Evolutionary conservation across 2,888 invertebrate genomes (phyloP), one percentile per base, ranked within the genome.

Genomic region (Meiosimyza platycephala): DNA sequence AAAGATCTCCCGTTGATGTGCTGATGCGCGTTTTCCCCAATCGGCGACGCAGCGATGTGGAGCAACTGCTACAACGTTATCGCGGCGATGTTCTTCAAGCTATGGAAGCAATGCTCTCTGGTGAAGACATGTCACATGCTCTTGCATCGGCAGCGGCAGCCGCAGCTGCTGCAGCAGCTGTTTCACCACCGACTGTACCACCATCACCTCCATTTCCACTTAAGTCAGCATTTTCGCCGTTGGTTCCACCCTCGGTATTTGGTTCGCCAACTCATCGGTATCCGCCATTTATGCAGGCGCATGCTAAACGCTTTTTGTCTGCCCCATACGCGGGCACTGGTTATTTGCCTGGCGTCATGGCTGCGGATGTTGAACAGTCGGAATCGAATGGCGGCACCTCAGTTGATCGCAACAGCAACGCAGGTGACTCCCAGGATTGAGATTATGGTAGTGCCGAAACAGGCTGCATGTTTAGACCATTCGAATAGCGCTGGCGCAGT

Each of bases 71-170:
- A 22, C 93, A 94, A 78, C 90, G 94, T 75, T 95, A 94, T 85
- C 92, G 94, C 85, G 96, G 96, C 0, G 97, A 98, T 84, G 94
- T 96, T 0, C 92, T 97, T 0, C 94, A 95, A 79, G 96, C 97
- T 0, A 97, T 98, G 92, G 97, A 98, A 84, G 92, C 94, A 83
- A 92, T 98, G 90, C 90, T 95, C 15, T 92, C 93, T 76, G 92
- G 92, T 1, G 89, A 89, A 73, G 84, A 87, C 74, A 78, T 85
- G 68, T 79, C 81, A 3, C 84, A 83, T 74, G 80, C 83, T 40
- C 72, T 83, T 9, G 77, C 75, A 48, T 74, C 75, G 6, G 77
- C 77, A 40, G 72, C 76, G 48, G 70, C 70, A 18, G 74, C 78
- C 13, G 77, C 71, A 6, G 78, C 78, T 54, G 79, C 92, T 77